Base-by-base conservation (phyloP, 2,113 vertebrate genomes). In the Girardinichthys multiradiatus region DNA sequence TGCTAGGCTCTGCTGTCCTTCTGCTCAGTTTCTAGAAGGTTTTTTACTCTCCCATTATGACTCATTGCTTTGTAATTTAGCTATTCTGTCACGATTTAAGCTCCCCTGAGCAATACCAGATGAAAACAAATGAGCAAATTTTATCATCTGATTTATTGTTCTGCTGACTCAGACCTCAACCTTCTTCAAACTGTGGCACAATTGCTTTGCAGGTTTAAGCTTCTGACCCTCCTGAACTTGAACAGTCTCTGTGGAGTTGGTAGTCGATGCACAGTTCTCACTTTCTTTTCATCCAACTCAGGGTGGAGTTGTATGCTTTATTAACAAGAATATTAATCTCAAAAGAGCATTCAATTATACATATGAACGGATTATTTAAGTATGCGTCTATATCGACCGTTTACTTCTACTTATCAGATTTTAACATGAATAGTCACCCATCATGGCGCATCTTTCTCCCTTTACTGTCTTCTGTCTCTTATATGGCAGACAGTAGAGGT, bases 401-500 rank as follows among this genome's bases (percentile, higher is more conserved):
- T 77, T 77, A 48, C 77, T 39, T 35, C 10, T 10, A 17, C 7
- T 58, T 2, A 6, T 57, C 27, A 21, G 51, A 57, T 48, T 64
- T 54, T 70, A 57, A 28, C 29, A 5, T 65, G 24, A 27, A 19
- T 57, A 62, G 31, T 28, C 59, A 5, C 33, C n/a, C 64, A 0
- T 69, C 24, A 64, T 54, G 29, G 24, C 9, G 21, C 26, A 27
- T 71, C 29, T 69, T 39, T 62, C 66, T 81, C 57, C 51, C 51
- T 31, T 64, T n/a, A 58, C 68, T 31, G 60, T 70, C 19, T 48
- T 30, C 81, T 64, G 65, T 81, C 57, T 84, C 63, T 65, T 79
- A 37, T 62, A 57, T 24, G 51, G 58, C 51, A 54, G 70, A 71
- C 74, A 86, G 68, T 88, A 87, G 87, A 85, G 72, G 87, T 80